Conservation (phyloP, 2,797 vertebrate genomes). For the Coilia nasus region DNA sequence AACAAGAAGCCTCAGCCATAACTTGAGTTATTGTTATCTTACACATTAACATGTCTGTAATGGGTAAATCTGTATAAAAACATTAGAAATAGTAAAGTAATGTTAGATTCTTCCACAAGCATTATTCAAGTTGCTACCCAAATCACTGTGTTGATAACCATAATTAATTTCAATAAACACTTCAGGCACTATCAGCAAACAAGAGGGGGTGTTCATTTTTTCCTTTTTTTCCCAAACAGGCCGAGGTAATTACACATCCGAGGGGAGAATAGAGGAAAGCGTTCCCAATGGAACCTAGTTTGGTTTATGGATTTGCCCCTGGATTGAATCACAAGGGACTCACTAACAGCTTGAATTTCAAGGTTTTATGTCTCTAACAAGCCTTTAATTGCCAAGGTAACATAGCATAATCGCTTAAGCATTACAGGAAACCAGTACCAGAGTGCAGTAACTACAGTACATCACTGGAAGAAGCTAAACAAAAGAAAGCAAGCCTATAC, state of each 20-base stretch:
- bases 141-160: conserved; percentile 56
- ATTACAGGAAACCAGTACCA: conserved; percentile 63
- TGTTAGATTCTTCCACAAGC: conserved; percentile 18
- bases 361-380: conserved; percentile 88
- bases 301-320: conserved; percentile 87
- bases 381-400: conserved; percentile 77
- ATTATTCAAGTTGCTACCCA: conserved; percentile 25
- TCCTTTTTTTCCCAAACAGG: conserved; percentile 67
- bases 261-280: conserved; percentile 67
- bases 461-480: not conserved
- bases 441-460: not conserved
- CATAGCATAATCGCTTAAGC: conserved; percentile 72
- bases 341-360: conserved; percentile 83
- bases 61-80: not conserved
- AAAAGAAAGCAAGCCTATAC: not conserved
- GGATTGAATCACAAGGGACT: conserved; percentile 85
- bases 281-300: conserved; percentile 85
- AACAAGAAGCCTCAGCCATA: not conserved
- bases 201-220: conserved; percentile 67
- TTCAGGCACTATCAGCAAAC: conserved; percentile 72
- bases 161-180: conserved; percentile 72
- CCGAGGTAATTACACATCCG: conserved; percentile 78
- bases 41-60: not conserved
- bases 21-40: not conserved
- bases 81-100: conserved; percentile 5